Percentiles rank a stretch among this genome's conserved stretches.
Evolutionary conservation across 1,140 invertebrate species (phyloP).

Genomic region (Asbolus verrucosus): DNA sequence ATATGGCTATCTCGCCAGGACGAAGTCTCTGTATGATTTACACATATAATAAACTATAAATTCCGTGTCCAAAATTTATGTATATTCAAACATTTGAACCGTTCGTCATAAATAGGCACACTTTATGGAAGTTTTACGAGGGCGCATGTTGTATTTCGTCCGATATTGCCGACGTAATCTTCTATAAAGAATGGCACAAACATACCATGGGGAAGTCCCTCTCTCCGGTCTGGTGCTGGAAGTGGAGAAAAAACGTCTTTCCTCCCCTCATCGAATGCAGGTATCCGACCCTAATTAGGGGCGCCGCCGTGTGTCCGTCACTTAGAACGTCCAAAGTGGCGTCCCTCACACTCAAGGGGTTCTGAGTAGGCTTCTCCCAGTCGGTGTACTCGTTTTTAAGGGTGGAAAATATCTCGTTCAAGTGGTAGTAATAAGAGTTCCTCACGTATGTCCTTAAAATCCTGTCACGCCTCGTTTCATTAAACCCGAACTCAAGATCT

Average conservation of each 20-base stretch:
- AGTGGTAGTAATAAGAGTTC: slow-evolving; percentile 89
- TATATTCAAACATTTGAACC: slow-evolving; percentile 21
- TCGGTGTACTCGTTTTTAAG: slow-evolving; percentile 94
- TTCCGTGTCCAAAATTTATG: slow-evolving; percentile 13
- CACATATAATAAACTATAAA: slow-evolving; percentile 24
- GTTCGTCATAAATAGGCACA: neutral
- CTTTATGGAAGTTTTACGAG: neutral
- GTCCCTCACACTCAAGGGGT: slow-evolving; percentile 81
- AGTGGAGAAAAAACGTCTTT: slow-evolving; percentile 88
- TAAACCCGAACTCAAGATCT: slow-evolving; percentile 86
- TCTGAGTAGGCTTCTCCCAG: slow-evolving; percentile 85
- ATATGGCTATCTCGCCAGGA: slow-evolving; percentile 19
- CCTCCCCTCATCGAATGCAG: slow-evolving; percentile 82
- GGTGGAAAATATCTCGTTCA: slow-evolving; percentile 91
- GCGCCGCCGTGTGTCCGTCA: slow-evolving; percentile 88
- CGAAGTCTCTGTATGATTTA: slow-evolving; percentile 29
- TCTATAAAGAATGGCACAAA: no score
- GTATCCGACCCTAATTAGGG: slow-evolving; percentile 82
- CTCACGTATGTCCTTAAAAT: slow-evolving; percentile 89
- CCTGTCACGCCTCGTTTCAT: slow-evolving; percentile 84
- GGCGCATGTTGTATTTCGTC: no score
- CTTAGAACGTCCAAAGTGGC: slow-evolving; percentile 82
- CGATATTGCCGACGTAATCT: no score
- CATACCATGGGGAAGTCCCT: slow-evolving; percentile 82
- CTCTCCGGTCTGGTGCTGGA: slow-evolving; percentile 82